Percentiles rank a stretch among this genome's conserved stretches.
Conservation (phyloP, 2,113 vertebrate species). For the Circaetus cinerascens region DNA sequence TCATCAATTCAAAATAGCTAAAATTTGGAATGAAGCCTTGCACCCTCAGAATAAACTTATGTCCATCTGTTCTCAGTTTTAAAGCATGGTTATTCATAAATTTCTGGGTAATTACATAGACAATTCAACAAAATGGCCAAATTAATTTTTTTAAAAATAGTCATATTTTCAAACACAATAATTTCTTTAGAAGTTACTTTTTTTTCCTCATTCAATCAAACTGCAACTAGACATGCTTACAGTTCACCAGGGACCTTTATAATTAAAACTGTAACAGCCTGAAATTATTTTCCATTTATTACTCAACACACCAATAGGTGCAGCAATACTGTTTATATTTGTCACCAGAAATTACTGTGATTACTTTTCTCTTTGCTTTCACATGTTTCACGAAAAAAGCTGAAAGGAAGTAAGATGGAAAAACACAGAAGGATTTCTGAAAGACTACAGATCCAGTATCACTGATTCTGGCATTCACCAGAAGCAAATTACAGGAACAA, state of each 20-base stretch:
- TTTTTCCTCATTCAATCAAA: neutral
- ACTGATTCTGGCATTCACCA: neutral
- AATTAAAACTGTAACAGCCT: constrained; percentile 2
- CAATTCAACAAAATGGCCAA: neutral
- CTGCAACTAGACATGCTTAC: neutral
- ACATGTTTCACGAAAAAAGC: neutral
- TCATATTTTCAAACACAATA: neutral
- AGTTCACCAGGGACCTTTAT: neutral
- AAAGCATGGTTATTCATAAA: neutral
- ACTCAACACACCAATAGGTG: neutral
- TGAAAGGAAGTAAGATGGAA: neutral
- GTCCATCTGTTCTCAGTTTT: neutral
- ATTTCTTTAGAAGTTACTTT: neutral
- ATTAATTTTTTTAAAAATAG: neutral
- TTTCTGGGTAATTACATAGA: neutral
- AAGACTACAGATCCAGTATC: neutral
- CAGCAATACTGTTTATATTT: neutral
- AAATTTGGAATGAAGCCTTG: neutral
- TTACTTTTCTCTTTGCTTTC: neutral
- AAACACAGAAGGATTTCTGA: neutral
- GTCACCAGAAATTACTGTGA: neutral
- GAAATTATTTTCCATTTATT: constrained; percentile 41
- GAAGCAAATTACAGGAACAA: neutral
- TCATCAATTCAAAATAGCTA: neutral
- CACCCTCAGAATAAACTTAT: neutral